Evolutionary conservation across 2,797 vertebrate genomes (phyloP).

Genomic region (Tokudaia tokunoshimensis): DNA sequence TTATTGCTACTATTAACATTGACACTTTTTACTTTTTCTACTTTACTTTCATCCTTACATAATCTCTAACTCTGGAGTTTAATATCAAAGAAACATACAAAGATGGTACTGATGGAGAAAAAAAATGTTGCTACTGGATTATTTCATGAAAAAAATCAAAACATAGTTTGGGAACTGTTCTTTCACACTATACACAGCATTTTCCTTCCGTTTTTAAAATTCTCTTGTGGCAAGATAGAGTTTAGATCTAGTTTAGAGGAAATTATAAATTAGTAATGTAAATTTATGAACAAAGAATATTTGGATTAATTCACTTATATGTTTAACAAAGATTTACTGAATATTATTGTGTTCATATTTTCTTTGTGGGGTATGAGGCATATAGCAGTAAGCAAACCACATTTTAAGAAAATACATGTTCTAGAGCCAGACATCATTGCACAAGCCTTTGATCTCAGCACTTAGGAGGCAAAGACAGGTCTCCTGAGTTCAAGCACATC

Average conservation of each 20-base stretch:
- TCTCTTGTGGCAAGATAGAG: background rate
- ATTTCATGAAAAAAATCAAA: background rate
- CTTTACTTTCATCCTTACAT: slow-evolving; percentile 39
- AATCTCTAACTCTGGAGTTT: slow-evolving; percentile 61
- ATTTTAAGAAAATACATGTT: background rate
- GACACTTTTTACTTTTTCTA: slow-evolving; percentile 50
- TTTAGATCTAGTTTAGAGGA: background rate
- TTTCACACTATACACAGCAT: background rate
- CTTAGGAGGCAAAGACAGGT: background rate
- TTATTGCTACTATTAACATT: slow-evolving; percentile 74
- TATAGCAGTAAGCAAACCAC: background rate
- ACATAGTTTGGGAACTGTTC: slow-evolving; percentile 45
- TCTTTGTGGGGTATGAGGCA: background rate
- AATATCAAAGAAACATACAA: slow-evolving; percentile 54
- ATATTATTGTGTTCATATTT: background rate
- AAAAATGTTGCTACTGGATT: slow-evolving; percentile 36
- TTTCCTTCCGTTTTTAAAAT: background rate
- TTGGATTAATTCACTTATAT: slow-evolving; percentile 3
- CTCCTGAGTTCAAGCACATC: background rate
- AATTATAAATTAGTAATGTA: background rate
- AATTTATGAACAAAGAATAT: background rate
- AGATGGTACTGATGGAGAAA: background rate
- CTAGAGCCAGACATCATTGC: background rate
- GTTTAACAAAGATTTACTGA: slow-evolving; percentile 33
- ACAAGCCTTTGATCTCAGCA: background rate